These are phyloP conservation scores for Momotus momota DNA, from an alignment of 2,797 vertebrate genomes.

Conservation along the genomic window DNA sequence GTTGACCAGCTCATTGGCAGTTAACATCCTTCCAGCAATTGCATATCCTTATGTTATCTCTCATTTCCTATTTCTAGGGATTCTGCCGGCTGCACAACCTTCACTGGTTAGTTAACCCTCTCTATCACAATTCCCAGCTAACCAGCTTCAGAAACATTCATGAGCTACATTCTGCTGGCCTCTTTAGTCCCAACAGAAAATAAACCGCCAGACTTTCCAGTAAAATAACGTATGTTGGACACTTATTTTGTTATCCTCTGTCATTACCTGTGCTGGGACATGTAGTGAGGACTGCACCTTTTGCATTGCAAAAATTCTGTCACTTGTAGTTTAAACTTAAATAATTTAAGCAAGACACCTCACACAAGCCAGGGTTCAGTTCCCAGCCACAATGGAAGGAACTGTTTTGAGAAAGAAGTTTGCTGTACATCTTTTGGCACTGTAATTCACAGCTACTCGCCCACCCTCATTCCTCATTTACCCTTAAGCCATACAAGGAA, in stretches of 20 bases:
- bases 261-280: not conserved
- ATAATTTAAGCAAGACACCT: not conserved
- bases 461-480: slow-evolving; percentile 40
- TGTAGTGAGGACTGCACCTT: not conserved
- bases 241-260: not conserved
- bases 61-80: not conserved
- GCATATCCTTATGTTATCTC: not conserved
- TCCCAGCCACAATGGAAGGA: not conserved
- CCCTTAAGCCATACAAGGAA: slow-evolving; percentile 58
- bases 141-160: not conserved
- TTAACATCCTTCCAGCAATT: not conserved
- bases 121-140: not conserved
- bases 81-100: not conserved
- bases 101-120: not conserved
- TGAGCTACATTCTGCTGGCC: not conserved
- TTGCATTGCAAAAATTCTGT: not conserved
- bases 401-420: not conserved
- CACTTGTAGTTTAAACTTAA: not conserved
- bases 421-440: slow-evolving; percentile 76
- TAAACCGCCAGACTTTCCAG: not conserved
- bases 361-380: not conserved
- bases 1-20: not conserved
- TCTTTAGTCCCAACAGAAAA: not conserved
- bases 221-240: fast-evolving
- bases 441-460: slow-evolving; percentile 47